phyloP scores from a whole-genome alignment of 1,140 invertebrate genomes.

The Cydia amplana region DNA sequence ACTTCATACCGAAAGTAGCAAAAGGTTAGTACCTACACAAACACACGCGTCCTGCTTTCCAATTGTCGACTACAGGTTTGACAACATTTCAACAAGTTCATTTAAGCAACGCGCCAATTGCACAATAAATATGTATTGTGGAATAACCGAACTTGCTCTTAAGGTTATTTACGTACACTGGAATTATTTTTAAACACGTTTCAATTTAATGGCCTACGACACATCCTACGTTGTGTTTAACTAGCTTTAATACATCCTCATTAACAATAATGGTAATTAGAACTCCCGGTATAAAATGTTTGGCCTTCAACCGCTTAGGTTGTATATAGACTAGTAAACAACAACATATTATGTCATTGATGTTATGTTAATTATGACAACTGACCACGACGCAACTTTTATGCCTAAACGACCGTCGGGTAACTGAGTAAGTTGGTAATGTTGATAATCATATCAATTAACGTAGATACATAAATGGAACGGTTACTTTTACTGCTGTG shows the following conservation, averaged over 20 bases:
- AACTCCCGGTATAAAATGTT: slow-evolving; percentile 49
- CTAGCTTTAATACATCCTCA: slow-evolving; percentile 60
- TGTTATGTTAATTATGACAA: background rate
- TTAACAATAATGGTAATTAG: slow-evolving; percentile 62
- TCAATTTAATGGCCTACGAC: slow-evolving; percentile 42
- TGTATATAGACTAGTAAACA: slow-evolving; percentile 46
- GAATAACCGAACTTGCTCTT: slow-evolving; percentile 1
- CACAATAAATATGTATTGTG: background rate
- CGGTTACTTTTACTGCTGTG: background rate
- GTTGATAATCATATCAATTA: background rate
- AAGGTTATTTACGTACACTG: background rate
- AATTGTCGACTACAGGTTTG: slow-evolving; percentile 6
- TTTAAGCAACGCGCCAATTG: slow-evolving; percentile 27
- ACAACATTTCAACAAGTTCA: slow-evolving; percentile 7
- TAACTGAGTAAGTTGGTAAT: background rate
- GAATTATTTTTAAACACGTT: slow-evolving; percentile 13
- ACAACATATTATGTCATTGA: slow-evolving; percentile 29
- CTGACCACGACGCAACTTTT: background rate
- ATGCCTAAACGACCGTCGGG: background rate
- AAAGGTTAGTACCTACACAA: slow-evolving; percentile 81
- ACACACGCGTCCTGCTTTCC: slow-evolving; percentile 10
- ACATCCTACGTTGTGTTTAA: slow-evolving; percentile 44
- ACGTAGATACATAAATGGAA: background rate
- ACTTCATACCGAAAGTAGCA: slow-evolving; percentile 86
- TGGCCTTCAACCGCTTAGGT: slow-evolving; percentile 47